Base-by-base conservation (phyloP, 2,797 vertebrate species). In the Megaceryle alcyon region DNA sequence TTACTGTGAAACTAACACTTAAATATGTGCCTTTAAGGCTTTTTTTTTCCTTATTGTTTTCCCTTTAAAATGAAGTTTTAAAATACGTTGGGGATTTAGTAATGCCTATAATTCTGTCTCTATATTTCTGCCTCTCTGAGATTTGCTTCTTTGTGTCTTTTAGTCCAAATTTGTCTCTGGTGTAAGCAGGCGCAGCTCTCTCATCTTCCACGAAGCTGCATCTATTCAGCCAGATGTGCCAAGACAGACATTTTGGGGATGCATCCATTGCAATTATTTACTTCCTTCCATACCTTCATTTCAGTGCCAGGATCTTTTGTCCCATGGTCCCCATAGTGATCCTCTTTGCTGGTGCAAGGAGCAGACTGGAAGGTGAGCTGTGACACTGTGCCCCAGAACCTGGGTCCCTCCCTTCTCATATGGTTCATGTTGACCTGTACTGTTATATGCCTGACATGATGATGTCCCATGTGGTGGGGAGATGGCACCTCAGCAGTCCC, bases 1-100 rank as follows among this genome's bases (percentile, higher is more conserved):
- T 97, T 97, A 96, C 96, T 91, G 84, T 94, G 93, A 96, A 97
- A 93, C 77, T 94, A 92, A 93, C 73, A 73, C 87, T 93, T 92
- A 95, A 96, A 91, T 93, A 89, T 39, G n/a, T 92, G 96, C 63
- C 94, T 93, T 88, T 87, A 86, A 96, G 81, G 86, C 70, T 94
- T 92, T 82, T 85, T 94, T 92, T 81, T 76, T 78, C 14, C 41
- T 29, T 57, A 87, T 96, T 96, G 88, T 94, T 94, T 94, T 94
- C 35, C 12, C 73, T 93, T 96, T 96, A 92, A 96, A 97, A 94
- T 90, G 41, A 80, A 86, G 77, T 92, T 91, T 89, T 76, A 95
- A 96, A 95, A 72, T 90, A 69, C 93, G 31, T 29, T 28, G 25
- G 93, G 65, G 93, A 94, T 93, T 91, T 78, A 71, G 56, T 72